Evolutionary conservation across 1,140 invertebrate genomes (phyloP).

Genomic region (Dryas iulia): DNA sequence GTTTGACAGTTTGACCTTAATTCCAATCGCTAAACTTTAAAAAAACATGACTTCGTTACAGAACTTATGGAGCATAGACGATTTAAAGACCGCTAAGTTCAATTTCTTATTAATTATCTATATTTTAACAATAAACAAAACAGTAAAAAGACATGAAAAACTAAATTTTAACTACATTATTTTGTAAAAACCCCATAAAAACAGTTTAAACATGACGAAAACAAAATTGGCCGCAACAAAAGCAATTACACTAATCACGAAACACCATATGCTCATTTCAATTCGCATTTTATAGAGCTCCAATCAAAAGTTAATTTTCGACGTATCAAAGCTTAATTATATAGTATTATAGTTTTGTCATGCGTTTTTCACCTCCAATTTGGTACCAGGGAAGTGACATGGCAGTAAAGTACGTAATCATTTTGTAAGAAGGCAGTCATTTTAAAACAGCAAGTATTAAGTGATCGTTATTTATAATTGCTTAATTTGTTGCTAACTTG

Average conservation of each 20-base stretch:
- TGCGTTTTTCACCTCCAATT: slow-evolving; percentile 37
- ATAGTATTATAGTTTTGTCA: slow-evolving; percentile 37
- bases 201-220: background rate
- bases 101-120: too few relatives aligned
- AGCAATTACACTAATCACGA: slow-evolving; percentile 17
- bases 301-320: slow-evolving; percentile 38
- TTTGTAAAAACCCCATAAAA: too few relatives aligned
- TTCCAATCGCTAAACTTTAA: too few relatives aligned
- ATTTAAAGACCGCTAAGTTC: too few relatives aligned
- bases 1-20: too few relatives aligned
- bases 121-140: too few relatives aligned
- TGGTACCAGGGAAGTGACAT: background rate
- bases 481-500: background rate
- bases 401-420: background rate
- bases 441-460: background rate
- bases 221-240: background rate
- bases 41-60: too few relatives aligned
- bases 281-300: slow-evolving; percentile 38
- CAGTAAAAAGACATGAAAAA: too few relatives aligned
- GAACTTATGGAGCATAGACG: too few relatives aligned
- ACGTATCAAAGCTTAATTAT: slow-evolving; percentile 40
- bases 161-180: too few relatives aligned
- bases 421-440: background rate
- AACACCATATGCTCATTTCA: slow-evolving; percentile 27
- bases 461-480: background rate